These are phyloP conservation scores for Bombus confusus DNA, from an alignment of 1,140 invertebrate genomes.

Conservation along the genomic window DNA sequence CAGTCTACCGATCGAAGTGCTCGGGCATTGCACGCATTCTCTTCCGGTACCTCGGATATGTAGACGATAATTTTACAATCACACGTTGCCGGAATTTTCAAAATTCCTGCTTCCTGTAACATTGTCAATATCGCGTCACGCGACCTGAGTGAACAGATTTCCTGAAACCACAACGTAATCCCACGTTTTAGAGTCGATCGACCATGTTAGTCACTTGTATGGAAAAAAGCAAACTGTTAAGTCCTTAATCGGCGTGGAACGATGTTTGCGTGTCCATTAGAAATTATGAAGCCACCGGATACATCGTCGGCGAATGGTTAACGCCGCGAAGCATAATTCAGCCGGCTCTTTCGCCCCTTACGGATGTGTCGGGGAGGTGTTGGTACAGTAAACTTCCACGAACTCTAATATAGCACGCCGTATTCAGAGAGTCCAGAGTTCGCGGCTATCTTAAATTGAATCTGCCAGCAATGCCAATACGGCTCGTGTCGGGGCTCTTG, in stretches of 20 bases:
- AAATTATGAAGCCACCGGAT: constrained; percentile 57
- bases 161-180: too few relatives aligned
- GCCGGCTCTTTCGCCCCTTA: not conserved
- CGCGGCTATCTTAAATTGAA: constrained; percentile 76
- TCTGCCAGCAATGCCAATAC: constrained; percentile 70
- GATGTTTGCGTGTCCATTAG: constrained; percentile 51
- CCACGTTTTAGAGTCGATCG: too few relatives aligned
- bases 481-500: constrained; percentile 58
- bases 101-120: too few relatives aligned
- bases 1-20: too few relatives aligned
- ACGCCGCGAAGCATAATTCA: constrained; percentile 56
- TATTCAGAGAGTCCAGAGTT: constrained; percentile 70
- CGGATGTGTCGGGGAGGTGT: constrained; percentile 35
- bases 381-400: constrained; percentile 67
- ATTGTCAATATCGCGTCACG: too few relatives aligned
- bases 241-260: constrained; percentile 48
- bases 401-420: constrained; percentile 69
- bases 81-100: too few relatives aligned
- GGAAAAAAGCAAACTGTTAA: constrained; percentile 19
- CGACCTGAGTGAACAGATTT: too few relatives aligned
- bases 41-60: too few relatives aligned
- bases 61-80: too few relatives aligned
- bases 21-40: too few relatives aligned
- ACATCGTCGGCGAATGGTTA: constrained; percentile 53
- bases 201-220: too few relatives aligned